These are phyloP conservation scores for Anguilla pacifica DNA, from an alignment of 2,797 vertebrate genomes.

Conservation along the genomic window DNA sequence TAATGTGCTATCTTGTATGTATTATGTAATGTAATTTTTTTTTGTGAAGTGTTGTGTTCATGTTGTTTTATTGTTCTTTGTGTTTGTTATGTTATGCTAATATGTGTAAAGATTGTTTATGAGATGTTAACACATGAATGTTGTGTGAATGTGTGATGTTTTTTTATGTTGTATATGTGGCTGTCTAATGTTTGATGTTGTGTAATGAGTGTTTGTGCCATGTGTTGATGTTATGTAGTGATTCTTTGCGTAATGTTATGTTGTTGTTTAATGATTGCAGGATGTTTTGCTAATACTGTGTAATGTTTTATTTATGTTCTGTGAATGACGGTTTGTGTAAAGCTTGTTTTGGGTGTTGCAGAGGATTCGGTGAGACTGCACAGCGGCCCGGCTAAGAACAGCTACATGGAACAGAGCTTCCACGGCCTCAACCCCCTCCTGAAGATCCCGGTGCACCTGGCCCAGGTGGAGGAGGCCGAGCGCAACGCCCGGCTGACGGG, in stretches of 20 bases:
- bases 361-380: slow-evolving; percentile 87
- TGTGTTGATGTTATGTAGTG: background rate
- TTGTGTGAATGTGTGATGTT: background rate
- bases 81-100: background rate
- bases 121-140: background rate
- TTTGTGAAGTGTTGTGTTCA: background rate
- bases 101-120: background rate
- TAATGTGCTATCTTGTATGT: background rate
- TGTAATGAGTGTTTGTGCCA: background rate
- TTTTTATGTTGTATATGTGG: background rate
- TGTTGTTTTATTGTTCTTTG: background rate
- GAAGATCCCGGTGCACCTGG: slow-evolving; percentile 83
- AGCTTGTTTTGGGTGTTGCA: slow-evolving; percentile 53
- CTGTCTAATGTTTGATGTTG: background rate
- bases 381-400: slow-evolving; percentile 84
- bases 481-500: slow-evolving; percentile 81
- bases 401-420: slow-evolving; percentile 99
- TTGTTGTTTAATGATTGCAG: background rate
- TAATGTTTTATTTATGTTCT: background rate
- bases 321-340: background rate
- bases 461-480: slow-evolving; percentile 83
- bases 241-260: background rate
- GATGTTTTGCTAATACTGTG: background rate
- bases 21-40: background rate
- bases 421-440: slow-evolving; percentile 93